Conservation (phyloP, 1,140 invertebrate genomes). For the Hypsibius dujardini region DNA sequence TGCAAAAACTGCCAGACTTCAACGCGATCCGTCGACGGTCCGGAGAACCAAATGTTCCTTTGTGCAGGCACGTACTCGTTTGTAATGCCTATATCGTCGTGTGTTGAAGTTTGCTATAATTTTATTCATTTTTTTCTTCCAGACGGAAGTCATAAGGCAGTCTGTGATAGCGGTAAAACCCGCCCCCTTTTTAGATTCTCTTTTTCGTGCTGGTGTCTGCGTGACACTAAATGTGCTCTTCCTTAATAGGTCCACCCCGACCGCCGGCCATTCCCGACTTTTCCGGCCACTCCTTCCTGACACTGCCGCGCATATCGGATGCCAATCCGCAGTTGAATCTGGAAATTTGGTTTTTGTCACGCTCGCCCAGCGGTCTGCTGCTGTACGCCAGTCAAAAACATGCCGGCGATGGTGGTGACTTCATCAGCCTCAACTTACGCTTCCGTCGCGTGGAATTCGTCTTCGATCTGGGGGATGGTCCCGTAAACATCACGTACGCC, state of each 20-base stretch:
- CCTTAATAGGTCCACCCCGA: slow-evolving; percentile 1
- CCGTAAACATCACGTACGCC: slow-evolving; percentile 63
- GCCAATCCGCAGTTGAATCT: slow-evolving; percentile 57
- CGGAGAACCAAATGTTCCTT: too few species aligned
- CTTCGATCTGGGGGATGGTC: slow-evolving; percentile 68
- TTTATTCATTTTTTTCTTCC: too few species aligned
- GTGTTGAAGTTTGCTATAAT: too few species aligned
- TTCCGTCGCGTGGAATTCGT: slow-evolving; percentile 58
- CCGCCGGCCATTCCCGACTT: slow-evolving; percentile 33
- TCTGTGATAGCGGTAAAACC: too few species aligned
- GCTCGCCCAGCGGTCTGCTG: slow-evolving; percentile 54
- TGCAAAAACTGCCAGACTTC: too few species aligned
- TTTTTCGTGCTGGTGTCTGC: too few species aligned
- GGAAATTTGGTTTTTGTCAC: slow-evolving; percentile 67
- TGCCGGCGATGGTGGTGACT: slow-evolving; percentile 48
- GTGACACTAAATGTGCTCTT: too few species aligned
- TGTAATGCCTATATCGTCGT: too few species aligned
- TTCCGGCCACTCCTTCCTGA: slow-evolving; percentile 53
- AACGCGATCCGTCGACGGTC: too few species aligned
- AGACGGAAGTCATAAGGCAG: too few species aligned
- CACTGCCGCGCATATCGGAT: slow-evolving; percentile 53
- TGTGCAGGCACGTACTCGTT: too few species aligned
- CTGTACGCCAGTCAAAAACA: slow-evolving; percentile 58
- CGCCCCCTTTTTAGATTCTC: too few species aligned
- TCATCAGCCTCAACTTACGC: slow-evolving; percentile 60